These are phyloP conservation scores for Hyposoter dolosus DNA, from an alignment of 2,888 invertebrate species.

Conservation along the genomic window DNA sequence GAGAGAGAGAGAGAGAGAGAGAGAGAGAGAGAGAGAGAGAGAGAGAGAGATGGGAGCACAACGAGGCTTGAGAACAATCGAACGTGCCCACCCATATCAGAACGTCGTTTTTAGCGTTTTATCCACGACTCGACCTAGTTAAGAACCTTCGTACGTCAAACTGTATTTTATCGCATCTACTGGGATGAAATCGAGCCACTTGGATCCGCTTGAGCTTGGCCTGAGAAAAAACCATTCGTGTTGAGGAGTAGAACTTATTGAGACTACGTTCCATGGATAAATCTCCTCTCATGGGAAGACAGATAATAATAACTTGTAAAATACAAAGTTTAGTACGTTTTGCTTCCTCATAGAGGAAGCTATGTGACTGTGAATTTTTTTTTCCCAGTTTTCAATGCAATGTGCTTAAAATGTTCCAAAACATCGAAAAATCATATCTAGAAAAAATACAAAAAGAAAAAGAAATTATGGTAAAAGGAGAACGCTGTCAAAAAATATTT, in stretches of 20 bases:
- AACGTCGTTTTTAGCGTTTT: slow-evolving; percentile 31
- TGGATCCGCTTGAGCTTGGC: neutral
- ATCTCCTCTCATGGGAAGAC: neutral
- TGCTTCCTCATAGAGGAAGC: neutral
- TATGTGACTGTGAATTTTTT: no score
- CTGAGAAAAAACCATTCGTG: neutral
- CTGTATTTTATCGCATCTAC: slow-evolving; percentile 23
- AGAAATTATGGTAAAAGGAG: no score
- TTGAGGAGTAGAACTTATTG: slow-evolving; percentile 7
- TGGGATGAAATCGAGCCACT: neutral
- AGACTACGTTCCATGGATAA: neutral
- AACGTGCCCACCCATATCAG: slow-evolving; percentile 57
- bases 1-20: slow-evolving; percentile 7
- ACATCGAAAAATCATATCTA: no score
- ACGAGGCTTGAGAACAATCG: slow-evolving; percentile 51
- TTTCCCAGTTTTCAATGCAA: no score
- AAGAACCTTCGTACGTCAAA: neutral
- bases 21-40: slow-evolving; percentile 11
- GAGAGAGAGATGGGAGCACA: slow-evolving; percentile 23
- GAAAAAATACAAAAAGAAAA: no score
- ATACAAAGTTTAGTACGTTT: neutral
- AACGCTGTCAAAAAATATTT: no score
- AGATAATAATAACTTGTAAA: neutral
- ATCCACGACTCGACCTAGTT: slow-evolving; percentile 48
- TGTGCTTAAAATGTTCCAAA: no score